A percentile compares a stretch with the other conserved stretches of the same genome.
These are phyloP conservation scores for Thryonomys swinderianus DNA, from an alignment of 2,113 vertebrate species.

Conservation along the genomic window DNA sequence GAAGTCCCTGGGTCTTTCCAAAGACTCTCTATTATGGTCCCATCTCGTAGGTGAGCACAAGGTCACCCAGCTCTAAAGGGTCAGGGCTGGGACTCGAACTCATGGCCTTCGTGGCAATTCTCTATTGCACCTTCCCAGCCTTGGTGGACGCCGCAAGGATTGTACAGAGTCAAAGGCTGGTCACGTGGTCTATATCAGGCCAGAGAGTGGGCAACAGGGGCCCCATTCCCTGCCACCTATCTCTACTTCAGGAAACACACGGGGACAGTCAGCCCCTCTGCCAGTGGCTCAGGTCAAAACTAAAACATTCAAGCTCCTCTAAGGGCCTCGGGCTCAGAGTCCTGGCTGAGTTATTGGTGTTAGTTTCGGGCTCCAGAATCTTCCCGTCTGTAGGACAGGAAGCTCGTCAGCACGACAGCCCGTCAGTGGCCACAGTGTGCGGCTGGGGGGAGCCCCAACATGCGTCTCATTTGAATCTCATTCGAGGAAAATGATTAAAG, in stretches of 20 bases:
- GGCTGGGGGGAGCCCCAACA: neutral
- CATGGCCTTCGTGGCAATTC: neutral
- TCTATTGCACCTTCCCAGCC: neutral
- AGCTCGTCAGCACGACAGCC: neutral
- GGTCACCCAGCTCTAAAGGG: neutral
- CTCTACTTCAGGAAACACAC: neutral
- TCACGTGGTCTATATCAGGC: rapidly evolving
- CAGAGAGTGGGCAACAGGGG: neutral
- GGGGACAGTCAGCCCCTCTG: neutral
- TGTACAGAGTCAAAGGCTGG: neutral
- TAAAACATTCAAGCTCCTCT: neutral
- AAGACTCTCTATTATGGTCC: too few relatives aligned
- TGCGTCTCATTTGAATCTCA: conserved; percentile 61
- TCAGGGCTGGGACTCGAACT: neutral
- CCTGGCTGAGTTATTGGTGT: neutral
- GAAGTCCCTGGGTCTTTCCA: neutral
- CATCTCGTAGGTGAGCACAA: neutral
- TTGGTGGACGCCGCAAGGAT: neutral
- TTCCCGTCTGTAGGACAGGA: neutral
- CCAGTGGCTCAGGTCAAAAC: neutral
- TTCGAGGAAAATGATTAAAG: conserved; percentile 71
- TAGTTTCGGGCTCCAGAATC: neutral
- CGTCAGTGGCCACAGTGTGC: neutral
- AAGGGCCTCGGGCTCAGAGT: neutral
- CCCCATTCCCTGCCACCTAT: rapidly evolving